These are phyloP conservation scores for Lycaon pictus DNA, from an alignment of 2,113 vertebrate species.

Conservation along the genomic window DNA sequence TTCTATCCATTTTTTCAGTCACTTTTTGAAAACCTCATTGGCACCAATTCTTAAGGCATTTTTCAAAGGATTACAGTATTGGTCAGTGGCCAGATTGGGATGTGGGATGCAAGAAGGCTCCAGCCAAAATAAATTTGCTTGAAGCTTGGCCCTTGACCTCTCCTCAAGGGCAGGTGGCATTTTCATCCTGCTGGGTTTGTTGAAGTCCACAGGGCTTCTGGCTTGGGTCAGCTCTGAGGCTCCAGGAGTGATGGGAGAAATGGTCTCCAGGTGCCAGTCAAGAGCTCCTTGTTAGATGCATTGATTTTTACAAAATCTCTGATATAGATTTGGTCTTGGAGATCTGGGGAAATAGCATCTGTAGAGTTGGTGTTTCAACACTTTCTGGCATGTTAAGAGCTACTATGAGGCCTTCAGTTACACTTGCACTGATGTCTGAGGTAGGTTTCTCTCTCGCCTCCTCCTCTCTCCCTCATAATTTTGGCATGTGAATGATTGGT, in stretches of 20 bases:
- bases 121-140: background rate
- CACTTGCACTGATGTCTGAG: background rate
- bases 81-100: background rate
- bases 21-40: constrained; percentile 19
- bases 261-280: background rate
- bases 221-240: background rate
- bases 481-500: constrained; percentile 67
- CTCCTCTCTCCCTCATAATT: constrained; percentile 46
- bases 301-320: constrained; percentile 23
- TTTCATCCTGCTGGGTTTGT: background rate
- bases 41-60: background rate
- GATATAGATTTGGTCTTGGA: background rate
- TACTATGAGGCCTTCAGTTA: background rate
- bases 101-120: background rate
- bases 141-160: background rate
- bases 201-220: background rate
- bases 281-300: background rate
- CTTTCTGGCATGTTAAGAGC: constrained; percentile 28
- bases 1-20: constrained; percentile 36
- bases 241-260: background rate
- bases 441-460: constrained; percentile 23
- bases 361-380: background rate
- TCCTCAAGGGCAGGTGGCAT: background rate
- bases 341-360: background rate
- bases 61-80: background rate